Percentiles rank a stretch among this genome's conserved stretches.
These are phyloP conservation scores for Papilio elwesi DNA, from an alignment of 2,888 invertebrate species.

Conservation along the genomic window DNA sequence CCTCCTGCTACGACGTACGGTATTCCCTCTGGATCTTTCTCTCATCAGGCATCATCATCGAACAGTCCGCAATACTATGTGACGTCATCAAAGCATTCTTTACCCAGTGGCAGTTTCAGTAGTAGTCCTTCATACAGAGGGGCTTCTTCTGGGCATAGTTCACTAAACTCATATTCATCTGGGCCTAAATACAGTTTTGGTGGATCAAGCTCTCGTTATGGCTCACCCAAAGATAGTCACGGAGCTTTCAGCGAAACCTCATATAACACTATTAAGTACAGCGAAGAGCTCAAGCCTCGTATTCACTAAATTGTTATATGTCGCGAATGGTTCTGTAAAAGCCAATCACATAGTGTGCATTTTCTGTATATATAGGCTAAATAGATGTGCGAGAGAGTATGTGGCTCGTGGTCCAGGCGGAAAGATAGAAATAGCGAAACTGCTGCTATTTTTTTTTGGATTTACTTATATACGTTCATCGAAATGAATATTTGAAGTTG, in stretches of 20 bases:
- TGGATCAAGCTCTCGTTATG: constrained; percentile 64
- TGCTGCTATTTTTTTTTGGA: constrained; percentile 50
- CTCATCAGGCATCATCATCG: constrained; percentile 60
- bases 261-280: constrained; percentile 81
- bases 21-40: constrained; percentile 61
- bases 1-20: constrained; percentile 69
- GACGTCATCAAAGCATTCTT: constrained; percentile 62
- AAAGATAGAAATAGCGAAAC: constrained; percentile 56
- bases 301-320: constrained; percentile 54
- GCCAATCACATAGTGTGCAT: constrained; percentile 40
- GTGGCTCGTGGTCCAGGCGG: constrained; percentile 41
- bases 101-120: constrained; percentile 60
- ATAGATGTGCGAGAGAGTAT: constrained; percentile 48
- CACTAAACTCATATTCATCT: constrained; percentile 64
- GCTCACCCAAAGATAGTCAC: constrained; percentile 66
- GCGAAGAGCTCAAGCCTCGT: constrained; percentile 75
- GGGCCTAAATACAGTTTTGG: constrained; percentile 70
- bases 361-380: constrained; percentile 63
- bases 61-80: constrained; percentile 68
- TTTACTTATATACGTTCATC: constrained; percentile 67
- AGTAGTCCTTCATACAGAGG: constrained; percentile 68
- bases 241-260: constrained; percentile 73
- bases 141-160: constrained; percentile 61
- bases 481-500: constrained; percentile 58
- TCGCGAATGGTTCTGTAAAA: constrained; percentile 21